Base-by-base conservation (phyloP, 1,140 invertebrate genomes). In the Calephelis nemesis region DNA sequence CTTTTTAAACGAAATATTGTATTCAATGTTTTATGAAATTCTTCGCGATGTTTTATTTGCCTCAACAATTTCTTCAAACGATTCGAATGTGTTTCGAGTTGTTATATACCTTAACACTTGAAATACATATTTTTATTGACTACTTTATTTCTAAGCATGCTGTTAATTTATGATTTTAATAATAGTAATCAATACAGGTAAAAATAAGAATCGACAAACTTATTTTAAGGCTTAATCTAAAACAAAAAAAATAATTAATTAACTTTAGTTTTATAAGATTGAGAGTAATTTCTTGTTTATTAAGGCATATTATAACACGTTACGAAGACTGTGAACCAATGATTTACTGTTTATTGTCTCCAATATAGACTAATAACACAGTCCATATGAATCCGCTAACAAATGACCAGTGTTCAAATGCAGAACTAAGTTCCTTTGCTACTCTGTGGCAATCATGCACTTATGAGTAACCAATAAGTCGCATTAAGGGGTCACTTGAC, bases 1-100 rank as follows among this genome's bases (percentile, higher is more conserved):
- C 85, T 88, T 91, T 91, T 90, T 90, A 88, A 91, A 90, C 85
- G 86, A 90, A 90, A 91, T 91, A 89, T 90, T 88, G 85, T 88
- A 90, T 91, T 88, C 89, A 90, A 88, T 89, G 82, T 91, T 91
- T 88, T 86, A 78, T 86, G 77, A 77, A 83, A 81, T 79, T 82
- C 74, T 72, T 70, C 70, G 69, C 75, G 74, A 79, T 85, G 78
- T 83, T 82, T 84, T 87, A 87, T 84, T 83, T 70, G 62, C 52
- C 42, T 45, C 42, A 45, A 45, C 42, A 45, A 9, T 45, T 45
- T 45, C 8, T 9, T 45, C 8, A 45, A 45, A 45, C 42, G 0
- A 45, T 45, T 45, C 42, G 42, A 45, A 7, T 45, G 42, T 45
- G 42, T 45, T 45, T 5, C 8, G 0, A 45, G 8, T 9, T 7